These are phyloP conservation scores for Pluvianellus socialis DNA, from an alignment of 2,113 vertebrate species.

Conservation along the genomic window DNA sequence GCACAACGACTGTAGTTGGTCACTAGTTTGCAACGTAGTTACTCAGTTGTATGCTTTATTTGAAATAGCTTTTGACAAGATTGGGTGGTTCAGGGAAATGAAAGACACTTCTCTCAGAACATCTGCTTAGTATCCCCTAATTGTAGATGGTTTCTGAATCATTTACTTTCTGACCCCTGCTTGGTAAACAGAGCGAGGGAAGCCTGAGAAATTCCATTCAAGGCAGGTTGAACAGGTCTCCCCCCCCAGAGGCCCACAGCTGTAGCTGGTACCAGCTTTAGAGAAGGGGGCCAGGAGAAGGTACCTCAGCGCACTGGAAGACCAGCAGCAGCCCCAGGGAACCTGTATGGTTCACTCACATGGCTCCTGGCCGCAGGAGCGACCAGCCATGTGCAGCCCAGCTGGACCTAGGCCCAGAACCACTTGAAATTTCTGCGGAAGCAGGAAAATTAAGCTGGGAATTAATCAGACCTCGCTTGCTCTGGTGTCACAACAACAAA, in stretches of 20 bases:
- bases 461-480: background rate
- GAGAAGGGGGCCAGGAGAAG: background rate
- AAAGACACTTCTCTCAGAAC: background rate
- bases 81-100: background rate
- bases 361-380: background rate
- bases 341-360: background rate
- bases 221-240: background rate
- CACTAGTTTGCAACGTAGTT: background rate
- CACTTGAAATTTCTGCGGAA: background rate
- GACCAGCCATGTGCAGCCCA: background rate
- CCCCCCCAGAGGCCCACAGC: background rate
- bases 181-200: background rate
- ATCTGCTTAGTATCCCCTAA: background rate
- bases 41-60: background rate
- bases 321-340: background rate
- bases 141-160: background rate
- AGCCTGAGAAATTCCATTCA: background rate
- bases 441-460: background rate
- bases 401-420: background rate
- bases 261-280: background rate
- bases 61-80: background rate
- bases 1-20: background rate
- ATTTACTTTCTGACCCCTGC: background rate
- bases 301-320: background rate
- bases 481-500: background rate